Evolutionary conservation across 2,797 vertebrate species (phyloP).

Genomic region (Dicrostonyx torquatus): DNA sequence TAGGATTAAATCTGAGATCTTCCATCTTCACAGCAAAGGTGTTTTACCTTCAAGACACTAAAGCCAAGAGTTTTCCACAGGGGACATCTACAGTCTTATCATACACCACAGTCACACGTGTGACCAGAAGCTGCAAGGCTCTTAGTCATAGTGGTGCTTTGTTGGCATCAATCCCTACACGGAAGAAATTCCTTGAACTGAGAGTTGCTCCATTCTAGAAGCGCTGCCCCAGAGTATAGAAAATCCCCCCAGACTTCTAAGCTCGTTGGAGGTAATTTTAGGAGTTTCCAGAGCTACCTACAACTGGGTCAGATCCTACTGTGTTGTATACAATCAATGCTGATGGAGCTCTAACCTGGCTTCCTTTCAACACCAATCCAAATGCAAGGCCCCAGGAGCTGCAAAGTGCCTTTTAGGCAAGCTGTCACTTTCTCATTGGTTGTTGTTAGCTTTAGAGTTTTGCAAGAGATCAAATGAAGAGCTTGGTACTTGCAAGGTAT

Average conservation of each 20-base stretch:
- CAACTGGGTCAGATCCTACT: not conserved
- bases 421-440: not conserved
- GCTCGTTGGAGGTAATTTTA: not conserved
- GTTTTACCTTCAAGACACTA: not conserved
- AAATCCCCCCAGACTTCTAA: slow-evolving; percentile 1
- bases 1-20: not conserved
- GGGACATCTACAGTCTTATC: not conserved
- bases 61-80: not conserved
- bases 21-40: not conserved
- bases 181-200: not conserved
- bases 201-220: not conserved
- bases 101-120: not conserved
- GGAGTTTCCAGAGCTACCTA: not conserved
- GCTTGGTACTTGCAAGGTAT: not conserved
- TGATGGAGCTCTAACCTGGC: not conserved
- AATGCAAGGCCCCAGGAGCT: not conserved
- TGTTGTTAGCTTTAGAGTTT: slow-evolving; percentile 9
- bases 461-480: slow-evolving; percentile 11
- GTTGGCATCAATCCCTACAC: not conserved
- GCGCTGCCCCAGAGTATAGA: not conserved
- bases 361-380: not conserved
- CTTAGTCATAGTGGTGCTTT: not conserved
- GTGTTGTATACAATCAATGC: not conserved
- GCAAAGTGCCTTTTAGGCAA: not conserved
- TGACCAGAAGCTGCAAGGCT: not conserved